Percentiles rank a stretch among this genome's conserved stretches.
These are phyloP conservation scores for Philypnodon macrostomus DNA, from an alignment of 2,797 vertebrate genomes.

Conservation along the genomic window DNA sequence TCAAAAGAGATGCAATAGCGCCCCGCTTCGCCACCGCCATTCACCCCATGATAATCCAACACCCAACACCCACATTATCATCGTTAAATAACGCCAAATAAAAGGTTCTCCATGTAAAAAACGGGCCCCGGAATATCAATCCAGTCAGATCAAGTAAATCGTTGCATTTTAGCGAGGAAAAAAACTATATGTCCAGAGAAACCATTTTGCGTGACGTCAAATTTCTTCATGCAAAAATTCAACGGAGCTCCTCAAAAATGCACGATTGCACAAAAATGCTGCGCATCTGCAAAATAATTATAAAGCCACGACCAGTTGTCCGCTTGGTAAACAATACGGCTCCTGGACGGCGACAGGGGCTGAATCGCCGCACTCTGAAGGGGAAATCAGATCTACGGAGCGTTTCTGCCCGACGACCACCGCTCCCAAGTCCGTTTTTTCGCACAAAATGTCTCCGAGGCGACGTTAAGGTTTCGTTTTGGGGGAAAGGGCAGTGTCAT, in stretches of 20 bases:
- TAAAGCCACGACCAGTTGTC: slow-evolving; percentile 56
- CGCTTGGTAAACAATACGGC: slow-evolving; percentile 76
- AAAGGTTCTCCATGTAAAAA: slow-evolving; percentile 67
- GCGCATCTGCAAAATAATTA: slow-evolving; percentile 53
- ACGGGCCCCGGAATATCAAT: slow-evolving; percentile 33
- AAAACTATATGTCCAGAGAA: slow-evolving; percentile 66
- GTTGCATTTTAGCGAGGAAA: slow-evolving; percentile 43
- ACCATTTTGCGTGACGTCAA: slow-evolving; percentile 80
- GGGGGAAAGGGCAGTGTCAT: slow-evolving; percentile 55
- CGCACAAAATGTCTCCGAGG: slow-evolving; percentile 65
- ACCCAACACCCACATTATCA: slow-evolving; percentile 84
- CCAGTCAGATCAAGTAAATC: slow-evolving; percentile 45
- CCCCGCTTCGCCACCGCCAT: slow-evolving; percentile 87
- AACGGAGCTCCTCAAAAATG: slow-evolving; percentile 69
- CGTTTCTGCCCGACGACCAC: slow-evolving; percentile 74
- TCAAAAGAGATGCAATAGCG: slow-evolving; percentile 90
- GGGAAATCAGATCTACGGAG: slow-evolving; percentile 79
- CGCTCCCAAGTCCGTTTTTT: slow-evolving; percentile 68
- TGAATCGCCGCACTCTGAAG: slow-evolving; percentile 77
- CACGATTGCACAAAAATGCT: slow-evolving; percentile 67
- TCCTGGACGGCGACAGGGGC: slow-evolving; percentile 68
- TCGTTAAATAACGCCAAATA: slow-evolving; percentile 69
- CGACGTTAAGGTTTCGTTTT: slow-evolving; percentile 60
- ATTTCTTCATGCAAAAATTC: slow-evolving; percentile 77
- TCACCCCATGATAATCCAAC: slow-evolving; percentile 86